Evolutionary conservation across 2,797 vertebrate species (phyloP), one percentile per base, ranked within the genome.

Genomic region (Vireo griseus): DNA sequence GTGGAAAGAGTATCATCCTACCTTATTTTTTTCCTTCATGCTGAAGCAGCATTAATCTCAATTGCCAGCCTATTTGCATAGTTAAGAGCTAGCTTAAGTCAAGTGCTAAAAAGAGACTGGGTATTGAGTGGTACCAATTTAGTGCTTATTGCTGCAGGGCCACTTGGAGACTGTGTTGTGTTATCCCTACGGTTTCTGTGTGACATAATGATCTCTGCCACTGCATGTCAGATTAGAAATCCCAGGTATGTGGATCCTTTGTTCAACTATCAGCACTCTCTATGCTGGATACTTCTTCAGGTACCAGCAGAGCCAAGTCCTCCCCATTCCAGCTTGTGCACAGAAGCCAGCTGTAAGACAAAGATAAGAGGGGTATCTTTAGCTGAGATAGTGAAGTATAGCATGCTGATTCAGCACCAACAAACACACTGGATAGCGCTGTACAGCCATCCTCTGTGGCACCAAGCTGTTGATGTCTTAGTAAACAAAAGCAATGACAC

Each of bases 341-440:
- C 61, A 95, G 94, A 81, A 97, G 87, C 61, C 92, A 94, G 61
- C 98, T 98, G 88, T 40, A 95, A 96, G 75, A 79, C 67, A 95
- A 90, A 47, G 65, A 75, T 21, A 90, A 92, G 40, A 68, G 25
- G 62, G 21, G 5, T 25, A 63, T 11, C 37, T 94, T 95, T 45
- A 83, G 79, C 51, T 52, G 78, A 88, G 50, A 57, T 1, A 59
- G 51, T 39, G 29, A 45, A 39, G 7, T 16, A 33, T 0, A 69
- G 52, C 48, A 16, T 12, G 47, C 37, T 87, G 71, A 88, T 24
- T 92, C 79, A 93, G 73, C 79, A 90, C 15, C 88, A 91, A n/a
- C 44, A 71, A 31, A 48, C 31, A 33, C 18, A 20, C 5, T 20
- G 2, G 3, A 24, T 9, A 65, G 26, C 24, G 57, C 77, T 33